Percentiles rank a stretch among this genome's conserved stretches.
Conservation (phyloP, 2,888 invertebrate genomes). For the Phlogophora meticulosa region DNA sequence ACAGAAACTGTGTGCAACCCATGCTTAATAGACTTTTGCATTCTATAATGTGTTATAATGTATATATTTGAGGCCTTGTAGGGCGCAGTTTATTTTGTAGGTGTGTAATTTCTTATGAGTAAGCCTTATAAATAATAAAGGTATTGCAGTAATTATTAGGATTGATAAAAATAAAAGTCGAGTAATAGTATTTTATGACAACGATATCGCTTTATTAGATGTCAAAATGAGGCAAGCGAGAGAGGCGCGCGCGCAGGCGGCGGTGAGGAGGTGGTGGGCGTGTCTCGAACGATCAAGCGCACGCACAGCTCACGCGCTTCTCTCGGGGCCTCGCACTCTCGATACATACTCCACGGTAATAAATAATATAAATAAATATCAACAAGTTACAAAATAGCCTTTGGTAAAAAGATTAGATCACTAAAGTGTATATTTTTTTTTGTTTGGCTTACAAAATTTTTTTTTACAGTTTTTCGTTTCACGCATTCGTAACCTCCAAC, state of each 20-base stretch:
- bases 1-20: no score
- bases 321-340: conserved; percentile 79
- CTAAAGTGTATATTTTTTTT: conserved; percentile 88
- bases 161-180: conserved; percentile 71
- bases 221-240: conserved; percentile 80
- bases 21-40: no score
- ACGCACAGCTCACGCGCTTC: conserved; percentile 76
- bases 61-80: no score
- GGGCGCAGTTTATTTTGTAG: no score
- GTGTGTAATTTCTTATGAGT: neutral
- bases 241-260: conserved; percentile 74
- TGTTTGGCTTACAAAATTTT: conserved; percentile 80
- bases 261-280: conserved; percentile 86
- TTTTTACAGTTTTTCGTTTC: conserved; percentile 87
- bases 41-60: neutral
- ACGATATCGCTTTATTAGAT: conserved; percentile 93
- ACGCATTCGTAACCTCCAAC: conserved; percentile 79
- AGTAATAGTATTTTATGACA: conserved; percentile 90
- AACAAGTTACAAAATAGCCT: conserved; percentile 91
- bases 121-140: neutral
- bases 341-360: conserved; percentile 89
- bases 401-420: conserved; percentile 90
- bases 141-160: neutral
- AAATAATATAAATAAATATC: conserved; percentile 91
- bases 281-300: conserved; percentile 83